Conservation (phyloP, 2,797 vertebrate species). For the Scyliorhinus canicula region DNA sequence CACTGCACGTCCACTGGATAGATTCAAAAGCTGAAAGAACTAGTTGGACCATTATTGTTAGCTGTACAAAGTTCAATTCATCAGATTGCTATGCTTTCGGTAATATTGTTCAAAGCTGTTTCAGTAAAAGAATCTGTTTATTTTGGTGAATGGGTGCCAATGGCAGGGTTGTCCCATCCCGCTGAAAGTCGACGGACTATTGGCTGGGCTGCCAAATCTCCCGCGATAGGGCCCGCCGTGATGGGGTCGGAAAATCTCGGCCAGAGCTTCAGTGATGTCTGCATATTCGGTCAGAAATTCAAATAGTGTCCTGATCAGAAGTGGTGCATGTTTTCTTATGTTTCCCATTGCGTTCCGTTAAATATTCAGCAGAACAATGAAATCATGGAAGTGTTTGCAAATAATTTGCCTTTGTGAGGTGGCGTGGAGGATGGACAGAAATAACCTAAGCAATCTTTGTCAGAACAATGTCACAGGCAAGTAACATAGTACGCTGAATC, state of each 20-base stretch:
- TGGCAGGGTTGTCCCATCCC: too few species aligned
- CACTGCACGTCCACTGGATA: neutral
- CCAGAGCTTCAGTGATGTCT: neutral
- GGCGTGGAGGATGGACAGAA: neutral
- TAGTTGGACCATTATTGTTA: neutral
- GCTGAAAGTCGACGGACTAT: too few species aligned
- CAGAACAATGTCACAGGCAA: neutral
- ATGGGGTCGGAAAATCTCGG: too few species aligned
- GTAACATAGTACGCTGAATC: too few species aligned
- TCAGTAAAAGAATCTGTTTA: neutral
- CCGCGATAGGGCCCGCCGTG: too few species aligned
- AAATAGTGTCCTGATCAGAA: neutral
- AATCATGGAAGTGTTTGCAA: neutral
- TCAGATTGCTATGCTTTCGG: neutral
- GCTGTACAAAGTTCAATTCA: neutral
- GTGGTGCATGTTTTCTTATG: neutral
- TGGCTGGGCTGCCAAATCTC: too few species aligned
- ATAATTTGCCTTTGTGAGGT: neutral
- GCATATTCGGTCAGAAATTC: neutral
- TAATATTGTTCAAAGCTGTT: neutral
- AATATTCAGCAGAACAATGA: neutral
- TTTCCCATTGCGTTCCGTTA: neutral
- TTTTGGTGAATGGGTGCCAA: neutral
- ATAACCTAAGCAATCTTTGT: neutral
- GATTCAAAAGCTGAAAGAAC: neutral